Percentiles rank a stretch among this genome's conserved stretches.
phyloP scores from a whole-genome alignment of 2,888 invertebrate species.

The Apamea anceps region DNA sequence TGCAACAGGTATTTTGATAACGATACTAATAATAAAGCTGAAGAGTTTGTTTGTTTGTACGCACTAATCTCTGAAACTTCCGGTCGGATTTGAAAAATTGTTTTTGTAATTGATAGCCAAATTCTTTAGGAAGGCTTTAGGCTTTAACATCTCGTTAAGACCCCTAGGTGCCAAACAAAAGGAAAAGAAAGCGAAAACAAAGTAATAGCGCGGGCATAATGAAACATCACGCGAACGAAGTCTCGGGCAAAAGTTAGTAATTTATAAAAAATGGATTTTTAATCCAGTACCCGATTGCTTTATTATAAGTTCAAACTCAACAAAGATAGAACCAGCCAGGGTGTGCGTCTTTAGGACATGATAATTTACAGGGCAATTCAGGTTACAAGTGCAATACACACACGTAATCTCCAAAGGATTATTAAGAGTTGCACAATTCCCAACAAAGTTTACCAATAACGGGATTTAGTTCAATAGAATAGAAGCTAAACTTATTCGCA shows the following conservation, averaged over 20 bases:
- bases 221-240: no score
- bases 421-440: not conserved
- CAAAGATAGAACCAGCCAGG: not conserved
- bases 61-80: not conserved
- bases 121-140: not conserved
- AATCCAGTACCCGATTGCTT: not conserved
- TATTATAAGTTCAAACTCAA: not conserved
- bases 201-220: not conserved
- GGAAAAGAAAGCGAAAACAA: not conserved
- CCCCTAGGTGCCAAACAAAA: not conserved
- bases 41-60: not conserved
- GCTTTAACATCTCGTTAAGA: not conserved
- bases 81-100: not conserved
- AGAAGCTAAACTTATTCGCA: not conserved
- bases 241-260: not conserved
- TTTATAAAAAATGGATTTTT: not conserved
- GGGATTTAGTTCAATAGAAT: slow-evolving; percentile 4
- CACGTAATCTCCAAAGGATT: not conserved
- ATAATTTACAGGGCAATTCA: no score
- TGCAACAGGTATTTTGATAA: not conserved
- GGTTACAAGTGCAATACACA: not conserved
- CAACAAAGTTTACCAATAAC: slow-evolving; percentile 17
- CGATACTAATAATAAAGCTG: not conserved
- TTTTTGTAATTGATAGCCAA: not conserved
- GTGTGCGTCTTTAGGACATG: not conserved